phyloP scores from a whole-genome alignment of 2,888 invertebrate genomes.

The Cosmorhoe ocellata region DNA sequence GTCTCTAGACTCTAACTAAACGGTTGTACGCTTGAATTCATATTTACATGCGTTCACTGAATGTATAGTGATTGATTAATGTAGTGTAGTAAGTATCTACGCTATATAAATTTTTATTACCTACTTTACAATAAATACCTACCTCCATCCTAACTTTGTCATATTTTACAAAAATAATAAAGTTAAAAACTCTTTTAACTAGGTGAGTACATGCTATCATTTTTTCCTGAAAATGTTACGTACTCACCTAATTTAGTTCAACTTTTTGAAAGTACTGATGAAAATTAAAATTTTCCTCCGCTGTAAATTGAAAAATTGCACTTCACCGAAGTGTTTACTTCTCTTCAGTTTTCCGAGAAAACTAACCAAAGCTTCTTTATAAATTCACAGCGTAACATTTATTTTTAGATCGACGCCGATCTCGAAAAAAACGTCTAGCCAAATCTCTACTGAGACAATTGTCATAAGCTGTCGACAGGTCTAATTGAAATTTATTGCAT shows the following conservation, averaged over 20 bases:
- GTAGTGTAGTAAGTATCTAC: not conserved
- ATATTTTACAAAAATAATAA: too few relatives aligned
- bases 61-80: not conserved
- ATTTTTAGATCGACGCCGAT: constrained; percentile 25
- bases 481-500: constrained; percentile 80
- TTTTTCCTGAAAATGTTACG: too few relatives aligned
- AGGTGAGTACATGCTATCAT: too few relatives aligned
- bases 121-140: too few relatives aligned
- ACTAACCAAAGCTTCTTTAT: not conserved
- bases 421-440: constrained; percentile 52
- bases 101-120: too few relatives aligned
- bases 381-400: constrained; percentile 5
- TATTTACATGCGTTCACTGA: not conserved
- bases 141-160: too few relatives aligned
- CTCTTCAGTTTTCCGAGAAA: constrained; percentile 10
- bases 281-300: too few relatives aligned
- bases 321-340: not conserved
- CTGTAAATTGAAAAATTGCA: not conserved
- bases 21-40: not conserved
- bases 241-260: too few relatives aligned
- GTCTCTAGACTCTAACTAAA: not conserved
- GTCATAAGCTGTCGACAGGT: constrained; percentile 66
- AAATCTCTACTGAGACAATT: constrained; percentile 71
- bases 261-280: too few relatives aligned
- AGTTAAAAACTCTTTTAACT: too few relatives aligned